Evolutionary conservation across 2,888 invertebrate genomes (phyloP), one percentile per base, ranked within the genome.

Genomic region (Galeruca laticollis): DNA sequence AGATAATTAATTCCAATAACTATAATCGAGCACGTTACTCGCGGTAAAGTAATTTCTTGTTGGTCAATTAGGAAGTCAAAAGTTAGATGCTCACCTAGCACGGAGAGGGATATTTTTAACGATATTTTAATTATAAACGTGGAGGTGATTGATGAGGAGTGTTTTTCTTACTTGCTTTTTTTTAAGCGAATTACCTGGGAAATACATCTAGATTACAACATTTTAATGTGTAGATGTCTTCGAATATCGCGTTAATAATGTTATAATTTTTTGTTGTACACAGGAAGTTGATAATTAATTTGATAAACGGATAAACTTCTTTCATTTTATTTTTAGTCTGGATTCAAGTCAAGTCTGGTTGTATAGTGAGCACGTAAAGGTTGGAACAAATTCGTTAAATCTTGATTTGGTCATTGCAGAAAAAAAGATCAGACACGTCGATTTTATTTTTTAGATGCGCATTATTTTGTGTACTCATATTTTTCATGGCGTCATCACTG

Each of bases 61-160:
- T 49, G 59, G 66, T 66, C 59, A 66, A 66, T 66, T 66, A 66
- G 57, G 47, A 65, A 57, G 49, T 43, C 59, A 59, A 66, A 66
- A 66, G 47, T 65, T 47, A 57, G 56, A 15, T 49, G 52, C 37
- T 61, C 51, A 51, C 35, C 61, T 61, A 18, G 15, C 35, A 37
- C 49, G 57, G 52, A 57, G 54, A 40, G 65, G 57, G 65, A 57
- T 56, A 57, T 31, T 59, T 65, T 66, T 66, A 66, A 66, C 59
- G 66, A 66, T 66, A 60, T 66, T 66, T 66, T 66, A 66, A 66
- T 66, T 66, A 66, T 51, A 60, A 59, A 51, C 59, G 66, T 60
- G 51, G 56, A 66, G 59, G 59, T 66, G 66, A 66, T 66, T 66
- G 66, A 66, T 66, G 66, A 51, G 51, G 18, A 43, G 51, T 51